These are phyloP conservation scores for Montipora foliosa DNA, from an alignment of 64 coral and sea anemone genomes.

Conservation along the genomic window DNA sequence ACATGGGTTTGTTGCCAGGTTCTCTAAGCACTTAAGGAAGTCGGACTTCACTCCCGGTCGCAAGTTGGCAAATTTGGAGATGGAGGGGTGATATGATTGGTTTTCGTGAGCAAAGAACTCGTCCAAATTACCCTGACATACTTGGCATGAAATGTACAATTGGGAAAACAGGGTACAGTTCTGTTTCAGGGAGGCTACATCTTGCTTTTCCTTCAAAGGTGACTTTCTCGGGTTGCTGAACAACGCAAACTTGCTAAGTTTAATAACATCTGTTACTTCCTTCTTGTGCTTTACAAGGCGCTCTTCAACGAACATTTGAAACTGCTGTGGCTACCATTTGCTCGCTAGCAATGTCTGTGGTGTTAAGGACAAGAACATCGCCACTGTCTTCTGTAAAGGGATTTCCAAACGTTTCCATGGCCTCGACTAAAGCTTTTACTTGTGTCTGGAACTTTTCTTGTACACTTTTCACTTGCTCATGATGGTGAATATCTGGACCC, in stretches of 20 bases:
- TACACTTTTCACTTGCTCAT: no score
- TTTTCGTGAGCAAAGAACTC: conserved; percentile 29
- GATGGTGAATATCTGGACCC: no score
- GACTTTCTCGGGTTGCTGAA: conserved; percentile 51
- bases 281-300: conserved; percentile 9
- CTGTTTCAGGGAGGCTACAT: conserved; percentile 6
- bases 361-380: no score
- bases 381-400: no score
- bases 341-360: no score
- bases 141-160: conserved; percentile 25
- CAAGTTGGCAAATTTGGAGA: neutral
- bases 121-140: neutral
- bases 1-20: neutral
- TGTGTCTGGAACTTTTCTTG: no score
- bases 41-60: conserved; percentile 5
- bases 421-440: no score
- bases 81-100: neutral
- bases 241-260: conserved; percentile 10
- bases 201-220: conserved; percentile 13
- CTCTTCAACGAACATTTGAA: neutral
- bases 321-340: neutral
- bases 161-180: conserved; percentile 19
- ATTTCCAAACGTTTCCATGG: no score
- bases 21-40: conserved; percentile 31
- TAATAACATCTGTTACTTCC: conserved; percentile 24